Evolutionary conservation across 2,888 invertebrate species (phyloP).

Genomic region (Leucophenga montana): DNA sequence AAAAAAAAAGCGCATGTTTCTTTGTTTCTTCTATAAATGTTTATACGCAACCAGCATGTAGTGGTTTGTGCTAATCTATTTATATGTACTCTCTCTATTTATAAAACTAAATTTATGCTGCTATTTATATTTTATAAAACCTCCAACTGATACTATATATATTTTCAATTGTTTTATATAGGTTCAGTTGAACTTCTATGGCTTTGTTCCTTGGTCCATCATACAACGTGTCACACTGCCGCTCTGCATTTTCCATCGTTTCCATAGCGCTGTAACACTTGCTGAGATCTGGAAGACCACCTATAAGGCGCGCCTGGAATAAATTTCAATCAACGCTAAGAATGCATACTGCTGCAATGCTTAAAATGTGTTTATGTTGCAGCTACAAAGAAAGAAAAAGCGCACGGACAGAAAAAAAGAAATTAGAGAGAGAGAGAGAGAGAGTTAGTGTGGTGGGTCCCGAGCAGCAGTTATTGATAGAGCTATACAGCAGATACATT

Average conservation of each 20-base stretch:
- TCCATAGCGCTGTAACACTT: slow-evolving; percentile 94
- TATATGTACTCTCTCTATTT: too few species aligned
- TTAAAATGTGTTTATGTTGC: not conserved
- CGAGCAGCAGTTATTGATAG: not conserved
- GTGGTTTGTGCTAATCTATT: not conserved
- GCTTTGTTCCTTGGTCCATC: slow-evolving; percentile 93
- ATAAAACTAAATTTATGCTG: slow-evolving; percentile 9
- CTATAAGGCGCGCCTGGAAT: slow-evolving; percentile 92
- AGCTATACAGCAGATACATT: not conserved
- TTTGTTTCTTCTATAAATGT: too few species aligned
- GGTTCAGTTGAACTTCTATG: slow-evolving; percentile 92
- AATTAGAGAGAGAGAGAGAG: not conserved
- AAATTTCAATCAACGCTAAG: slow-evolving; percentile 70
- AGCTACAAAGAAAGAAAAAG: not conserved
- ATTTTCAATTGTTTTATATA: slow-evolving; percentile 59
- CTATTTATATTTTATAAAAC: not conserved
- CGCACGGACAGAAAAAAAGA: not conserved
- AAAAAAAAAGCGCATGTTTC: too few species aligned
- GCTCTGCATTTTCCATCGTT: slow-evolving; percentile 95
- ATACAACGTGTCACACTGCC: slow-evolving; percentile 94
- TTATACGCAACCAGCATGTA: not conserved
- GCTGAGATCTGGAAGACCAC: slow-evolving; percentile 97
- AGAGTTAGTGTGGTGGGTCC: too few species aligned
- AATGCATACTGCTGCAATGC: slow-evolving; percentile 15
- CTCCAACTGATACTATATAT: not conserved